phyloP scores from a whole-genome alignment of 1,140 invertebrate species.

The Pentalonia nigronervosa region DNA sequence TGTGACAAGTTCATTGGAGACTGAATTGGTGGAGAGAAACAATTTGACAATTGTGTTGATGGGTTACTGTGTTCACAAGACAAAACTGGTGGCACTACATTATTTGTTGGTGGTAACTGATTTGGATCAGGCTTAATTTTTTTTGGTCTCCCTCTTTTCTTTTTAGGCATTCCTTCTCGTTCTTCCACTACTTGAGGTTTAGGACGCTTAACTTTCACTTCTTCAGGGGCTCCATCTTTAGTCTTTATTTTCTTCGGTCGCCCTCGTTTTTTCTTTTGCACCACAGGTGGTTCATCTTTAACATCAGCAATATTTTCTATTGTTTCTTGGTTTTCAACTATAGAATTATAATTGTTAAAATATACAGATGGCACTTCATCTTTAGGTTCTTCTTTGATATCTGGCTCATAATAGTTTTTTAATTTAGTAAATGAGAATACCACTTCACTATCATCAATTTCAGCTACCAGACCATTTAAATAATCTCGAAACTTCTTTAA shows the following conservation, averaged over 20 bases:
- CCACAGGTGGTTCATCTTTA: conserved; percentile 65
- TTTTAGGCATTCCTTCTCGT: conserved; percentile 70
- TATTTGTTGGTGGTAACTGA: conserved; percentile 58
- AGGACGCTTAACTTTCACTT: conserved; percentile 64
- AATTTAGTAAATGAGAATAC: conserved; percentile 84
- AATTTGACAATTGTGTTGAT: conserved; percentile 64
- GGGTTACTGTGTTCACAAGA: conserved; percentile 61
- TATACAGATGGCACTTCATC: conserved; percentile 59
- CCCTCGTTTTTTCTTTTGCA: conserved; percentile 87
- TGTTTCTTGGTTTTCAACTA: conserved; percentile 63
- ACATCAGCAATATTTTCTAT: conserved; percentile 40
- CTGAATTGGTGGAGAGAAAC: conserved; percentile 69
- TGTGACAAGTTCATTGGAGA: conserved; percentile 66
- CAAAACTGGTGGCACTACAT: conserved; percentile 37
- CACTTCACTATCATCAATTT: conserved; percentile 90
- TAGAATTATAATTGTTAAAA: conserved; percentile 59
- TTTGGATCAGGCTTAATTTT: conserved; percentile 74
- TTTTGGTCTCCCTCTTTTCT: conserved; percentile 84
- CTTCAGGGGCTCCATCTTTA: conserved; percentile 70
- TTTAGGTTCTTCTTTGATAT: conserved; percentile 64
- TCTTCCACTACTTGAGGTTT: conserved; percentile 57
- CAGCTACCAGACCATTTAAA: conserved; percentile 86
- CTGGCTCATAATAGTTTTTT: conserved; percentile 64
- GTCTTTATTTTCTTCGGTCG: conserved; percentile 85
- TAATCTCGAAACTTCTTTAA: conserved; percentile 94